These are phyloP conservation scores for Stictonetta naevosa DNA, from an alignment of 2,113 vertebrate genomes.

Conservation along the genomic window DNA sequence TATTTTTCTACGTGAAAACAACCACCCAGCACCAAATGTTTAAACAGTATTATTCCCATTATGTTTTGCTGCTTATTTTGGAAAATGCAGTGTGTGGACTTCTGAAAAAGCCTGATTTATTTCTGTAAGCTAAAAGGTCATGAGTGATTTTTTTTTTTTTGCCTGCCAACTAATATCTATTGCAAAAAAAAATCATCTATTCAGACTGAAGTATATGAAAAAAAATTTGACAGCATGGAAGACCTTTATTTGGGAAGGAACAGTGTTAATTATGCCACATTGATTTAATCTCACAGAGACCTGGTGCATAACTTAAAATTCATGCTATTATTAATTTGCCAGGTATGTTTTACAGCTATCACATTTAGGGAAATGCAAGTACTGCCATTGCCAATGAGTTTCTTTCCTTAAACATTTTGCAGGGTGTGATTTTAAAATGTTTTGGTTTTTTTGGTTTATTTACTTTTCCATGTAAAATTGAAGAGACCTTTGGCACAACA, in stretches of 20 bases:
- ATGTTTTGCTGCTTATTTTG: not conserved
- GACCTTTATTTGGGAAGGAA: conserved; percentile 23
- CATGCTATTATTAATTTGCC: conserved; percentile 2
- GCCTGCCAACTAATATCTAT: conserved; percentile 17
- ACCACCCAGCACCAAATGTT: not conserved
- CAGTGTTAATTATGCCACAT: conserved; percentile 21
- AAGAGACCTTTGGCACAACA: not conserved
- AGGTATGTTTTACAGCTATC: not conserved
- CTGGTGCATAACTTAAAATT: conserved; percentile 24
- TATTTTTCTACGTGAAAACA: not conserved
- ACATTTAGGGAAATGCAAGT: not conserved
- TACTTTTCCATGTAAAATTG: not conserved
- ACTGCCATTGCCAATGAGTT: not conserved
- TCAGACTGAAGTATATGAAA: conserved; percentile 32
- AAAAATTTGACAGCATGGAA: conserved; percentile 22
- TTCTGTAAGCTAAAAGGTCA: conserved; percentile 33
- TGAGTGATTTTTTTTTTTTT: not conserved
- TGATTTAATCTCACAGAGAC: conserved; percentile 43
- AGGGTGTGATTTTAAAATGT: fast-evolving
- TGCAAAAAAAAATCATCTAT: not conserved
- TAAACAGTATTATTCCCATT: not conserved
- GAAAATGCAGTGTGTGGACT: not conserved
- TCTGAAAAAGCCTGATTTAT: not conserved
- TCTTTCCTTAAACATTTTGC: not conserved
- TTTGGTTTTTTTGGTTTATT: not conserved